Base-by-base conservation (phyloP, 2,888 invertebrate species). In the Linyphia triangularis region DNA sequence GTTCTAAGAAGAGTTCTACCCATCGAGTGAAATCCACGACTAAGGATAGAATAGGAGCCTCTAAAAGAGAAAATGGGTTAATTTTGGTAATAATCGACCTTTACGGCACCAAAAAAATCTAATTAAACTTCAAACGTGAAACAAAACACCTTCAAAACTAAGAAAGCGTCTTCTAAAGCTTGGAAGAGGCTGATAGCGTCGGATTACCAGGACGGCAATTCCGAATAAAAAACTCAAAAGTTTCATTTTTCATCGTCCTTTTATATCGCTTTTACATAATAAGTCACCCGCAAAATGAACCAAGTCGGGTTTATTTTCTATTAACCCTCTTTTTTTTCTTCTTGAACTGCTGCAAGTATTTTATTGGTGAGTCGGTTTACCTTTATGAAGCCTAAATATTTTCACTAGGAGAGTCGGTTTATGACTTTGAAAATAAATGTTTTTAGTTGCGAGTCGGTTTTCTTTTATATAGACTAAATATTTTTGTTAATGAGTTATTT, bases 111-210 rank as follows among this genome's bases (percentile, higher is more conserved):
- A 75, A 75, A 84, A 84, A 84, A 84, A 72, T 40, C 75, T 84
- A 84, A 84, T 84, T 84, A 84, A 84, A 75, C 83, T 84, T 84
- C 83, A 84, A 79, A 79, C 78, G 78, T 51, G 28, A 67, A 63
- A 65, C 83, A 84, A 73, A 73, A 75, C 83, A 57, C 22, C 51
- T 61, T 30, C 43, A 33, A 37, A 75, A 73, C 83, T 83, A 72
- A 83, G 59, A 63, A 84, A 75, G 37, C 28, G 61, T 65, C 33
- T 65, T 73, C 73, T 51, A 51, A 43, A 79, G 81, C 51, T 51
- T 51, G 30, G 83, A 63, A 83, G 75, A 51, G 33, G 43, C 24
- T 37, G 37, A 40, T 28, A 37, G 77, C 77, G 28, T 65, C 83
- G 83, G 83, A 84, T 84, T 84, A 84, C 65, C 13, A 10, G 65